Evolutionary conservation across 2,797 vertebrate species (phyloP).

Genomic region (Gymnoscopelus braueri): DNA sequence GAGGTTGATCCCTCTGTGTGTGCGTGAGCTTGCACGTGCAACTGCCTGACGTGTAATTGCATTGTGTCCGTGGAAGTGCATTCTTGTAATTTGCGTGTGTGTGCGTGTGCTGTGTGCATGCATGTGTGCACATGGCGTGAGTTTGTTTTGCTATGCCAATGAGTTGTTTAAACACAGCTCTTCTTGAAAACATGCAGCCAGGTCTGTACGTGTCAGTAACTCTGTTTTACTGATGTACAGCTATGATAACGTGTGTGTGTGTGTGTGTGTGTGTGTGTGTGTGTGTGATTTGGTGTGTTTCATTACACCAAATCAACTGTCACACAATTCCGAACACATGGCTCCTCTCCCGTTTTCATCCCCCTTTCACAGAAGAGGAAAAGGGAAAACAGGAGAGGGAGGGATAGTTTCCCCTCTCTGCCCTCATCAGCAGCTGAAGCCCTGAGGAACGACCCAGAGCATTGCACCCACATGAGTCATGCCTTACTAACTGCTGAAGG

Average conservation of each 20-base stretch:
- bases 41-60: too few species aligned
- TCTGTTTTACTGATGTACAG: neutral
- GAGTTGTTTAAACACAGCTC: constrained; percentile 17
- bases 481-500: constrained; percentile 61
- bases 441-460: constrained; percentile 40
- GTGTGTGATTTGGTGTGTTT: constrained; percentile 8
- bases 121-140: neutral
- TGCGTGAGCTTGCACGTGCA: neutral
- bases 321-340: constrained; percentile 9
- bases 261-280: neutral
- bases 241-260: neutral
- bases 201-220: constrained; percentile 35
- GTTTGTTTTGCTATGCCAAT: neutral
- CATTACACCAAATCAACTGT: constrained; percentile 17
- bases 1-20: constrained; percentile 4
- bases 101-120: constrained; percentile 1
- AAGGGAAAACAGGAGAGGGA: constrained; percentile 6
- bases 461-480: constrained; percentile 68
- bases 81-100: neutral
- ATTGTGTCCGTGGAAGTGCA: too few species aligned
- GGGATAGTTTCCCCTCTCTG: constrained; percentile 39
- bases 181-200: constrained; percentile 12
- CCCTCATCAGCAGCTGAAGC: constrained; percentile 60
- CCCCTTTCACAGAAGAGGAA: constrained; percentile 12
- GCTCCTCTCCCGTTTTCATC: constrained; percentile 21